Evolutionary conservation across 2,888 invertebrate genomes (phyloP).

Genomic region (Drosophila kanekoi): DNA sequence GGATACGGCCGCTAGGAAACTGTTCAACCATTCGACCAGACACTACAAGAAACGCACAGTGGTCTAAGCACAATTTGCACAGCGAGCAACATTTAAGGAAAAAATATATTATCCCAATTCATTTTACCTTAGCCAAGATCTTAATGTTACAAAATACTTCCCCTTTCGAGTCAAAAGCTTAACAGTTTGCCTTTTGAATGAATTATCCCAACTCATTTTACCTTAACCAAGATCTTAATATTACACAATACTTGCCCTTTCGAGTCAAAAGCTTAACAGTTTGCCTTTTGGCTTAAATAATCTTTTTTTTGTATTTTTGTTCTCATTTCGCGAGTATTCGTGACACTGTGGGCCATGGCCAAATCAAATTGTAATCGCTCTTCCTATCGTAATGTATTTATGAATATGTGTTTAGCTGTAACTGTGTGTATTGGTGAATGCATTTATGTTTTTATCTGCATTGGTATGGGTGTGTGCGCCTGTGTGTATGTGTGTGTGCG

Average conservation of each 20-base stretch:
- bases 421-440: slow-evolving; percentile 2
- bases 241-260: too few species aligned
- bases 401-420: slow-evolving; percentile 42
- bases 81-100: background rate
- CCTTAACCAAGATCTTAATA: too few species aligned
- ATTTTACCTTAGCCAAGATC: too few species aligned
- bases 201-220: too few species aligned
- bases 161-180: too few species aligned
- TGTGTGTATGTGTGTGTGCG: background rate
- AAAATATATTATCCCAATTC: too few species aligned
- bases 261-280: too few species aligned
- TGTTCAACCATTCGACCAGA: slow-evolving; percentile 10
- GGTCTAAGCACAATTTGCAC: background rate
- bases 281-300: background rate
- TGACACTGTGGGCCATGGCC: slow-evolving; percentile 51
- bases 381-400: slow-evolving; percentile 66
- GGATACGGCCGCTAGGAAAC: slow-evolving; percentile 7
- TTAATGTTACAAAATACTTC: too few species aligned
- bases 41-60: slow-evolving; percentile 19
- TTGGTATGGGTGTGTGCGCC: background rate
- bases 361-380: slow-evolving; percentile 68
- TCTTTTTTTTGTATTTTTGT: background rate
- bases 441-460: background rate
- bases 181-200: background rate
- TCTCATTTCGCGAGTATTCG: background rate